Base-by-base conservation (phyloP, 2,888 invertebrate species). In the Phengaris arion region DNA sequence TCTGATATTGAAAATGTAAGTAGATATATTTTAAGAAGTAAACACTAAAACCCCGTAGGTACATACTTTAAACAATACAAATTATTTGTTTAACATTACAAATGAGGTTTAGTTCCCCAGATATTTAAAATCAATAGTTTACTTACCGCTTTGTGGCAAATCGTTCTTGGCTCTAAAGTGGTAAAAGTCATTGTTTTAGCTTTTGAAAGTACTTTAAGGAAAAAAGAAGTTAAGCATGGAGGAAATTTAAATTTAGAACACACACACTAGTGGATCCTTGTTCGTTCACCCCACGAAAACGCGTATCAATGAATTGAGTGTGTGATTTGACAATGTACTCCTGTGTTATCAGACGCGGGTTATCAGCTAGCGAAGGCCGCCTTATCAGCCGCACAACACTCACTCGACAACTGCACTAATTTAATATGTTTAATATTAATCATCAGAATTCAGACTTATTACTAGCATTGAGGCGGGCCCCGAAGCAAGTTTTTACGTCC, bases 331-430 rank as follows among this genome's bases (percentile, higher is more conserved):
- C 75, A 45, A 72, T 74, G 77, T 69, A 76, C 77, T 77, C 78
- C 75, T 75, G 46, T 54, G 74, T 72, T 77, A 77, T 78, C 77
- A 76, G 64, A 59, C 52, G 74, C 70, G 77, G 54, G 77, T 73
- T 79, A 79, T 79, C 79, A 77, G 76, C 52, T 76, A 69, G 74
- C 75, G 77, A 79, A 79, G 79, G 79, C 75, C 78, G 68, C 72
- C 54, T 72, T 72, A 72, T 72, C 72, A 51, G 35, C 13, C 10
- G 9, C 64, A 46, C 70, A 22, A 52, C 54, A 72, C 54, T 72
- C 72, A 72, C 52, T 72, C 52, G n/a, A 52, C 72, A 52, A 52
- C 52, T 72, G 72, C 54, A 72, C 52, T 13, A 72, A 72, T 72
- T 54, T 72, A 35, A 72, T 70, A 70, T 72, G 15, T 70, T 72